These are phyloP conservation scores for Cosmopolites sordidus DNA, from an alignment of 2,888 invertebrate species.

Conservation along the genomic window DNA sequence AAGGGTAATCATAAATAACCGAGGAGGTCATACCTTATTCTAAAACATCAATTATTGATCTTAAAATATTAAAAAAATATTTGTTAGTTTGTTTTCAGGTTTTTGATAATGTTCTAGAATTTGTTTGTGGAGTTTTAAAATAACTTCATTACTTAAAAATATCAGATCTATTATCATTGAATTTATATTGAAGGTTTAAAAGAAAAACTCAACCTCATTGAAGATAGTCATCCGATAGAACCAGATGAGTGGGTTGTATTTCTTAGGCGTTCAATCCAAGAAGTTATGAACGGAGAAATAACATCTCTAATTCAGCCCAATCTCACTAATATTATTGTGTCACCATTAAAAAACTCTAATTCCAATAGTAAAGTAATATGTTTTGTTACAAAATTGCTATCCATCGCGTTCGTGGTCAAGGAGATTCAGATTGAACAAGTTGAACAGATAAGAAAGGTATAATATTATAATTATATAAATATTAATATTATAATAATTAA, in stretches of 20 bases:
- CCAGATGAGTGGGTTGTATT: constrained; percentile 86
- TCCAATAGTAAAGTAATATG: constrained; percentile 60
- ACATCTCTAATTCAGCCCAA: constrained; percentile 68
- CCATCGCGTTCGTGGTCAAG: constrained; percentile 59
- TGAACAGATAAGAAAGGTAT: constrained; percentile 52
- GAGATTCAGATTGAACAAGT: constrained; percentile 46
- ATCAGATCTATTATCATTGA: too few relatives aligned
- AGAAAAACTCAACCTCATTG: constrained; percentile 36
- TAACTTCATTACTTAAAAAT: too few relatives aligned
- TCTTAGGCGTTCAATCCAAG: constrained; percentile 74
- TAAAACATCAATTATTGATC: too few relatives aligned
- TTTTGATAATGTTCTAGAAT: too few relatives aligned
- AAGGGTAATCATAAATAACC: too few relatives aligned
- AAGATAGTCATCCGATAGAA: constrained; percentile 61
- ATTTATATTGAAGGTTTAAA: constrained; percentile 26
- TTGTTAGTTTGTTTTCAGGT: too few relatives aligned
- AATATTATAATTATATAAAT: too few relatives aligned
- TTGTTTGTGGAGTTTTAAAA: too few relatives aligned
- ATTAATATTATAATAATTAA: too few relatives aligned
- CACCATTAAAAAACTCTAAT: constrained; percentile 61
- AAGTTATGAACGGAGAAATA: constrained; percentile 75
- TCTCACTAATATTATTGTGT: constrained; percentile 55
- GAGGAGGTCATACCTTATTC: too few relatives aligned
- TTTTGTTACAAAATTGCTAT: constrained; percentile 60
- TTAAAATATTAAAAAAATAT: too few relatives aligned